These are phyloP conservation scores for Tyria jacobaeae DNA, from an alignment of 2,888 invertebrate genomes.

Conservation along the genomic window DNA sequence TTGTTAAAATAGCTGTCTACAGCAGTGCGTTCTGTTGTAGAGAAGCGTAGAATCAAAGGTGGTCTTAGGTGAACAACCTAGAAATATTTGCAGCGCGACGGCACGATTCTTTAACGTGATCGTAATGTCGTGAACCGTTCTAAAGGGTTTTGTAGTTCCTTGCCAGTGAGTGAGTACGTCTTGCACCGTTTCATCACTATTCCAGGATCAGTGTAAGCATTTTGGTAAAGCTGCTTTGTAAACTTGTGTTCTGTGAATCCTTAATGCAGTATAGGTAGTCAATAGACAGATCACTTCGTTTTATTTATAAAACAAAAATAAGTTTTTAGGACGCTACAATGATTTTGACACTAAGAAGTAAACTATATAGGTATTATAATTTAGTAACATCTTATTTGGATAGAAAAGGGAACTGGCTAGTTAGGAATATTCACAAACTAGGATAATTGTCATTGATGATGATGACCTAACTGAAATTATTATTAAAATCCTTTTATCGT, in stretches of 20 bases:
- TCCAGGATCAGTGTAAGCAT: neutral
- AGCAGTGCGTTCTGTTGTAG: neutral
- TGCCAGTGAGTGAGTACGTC: conserved; percentile 1
- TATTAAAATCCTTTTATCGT: no score
- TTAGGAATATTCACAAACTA: no score
- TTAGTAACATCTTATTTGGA: no score
- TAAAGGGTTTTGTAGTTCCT: conserved; percentile 33
- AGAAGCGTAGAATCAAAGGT: conserved; percentile 31
- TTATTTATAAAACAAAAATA: neutral
- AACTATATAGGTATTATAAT: no score
- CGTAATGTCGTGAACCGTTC: conserved; percentile 64
- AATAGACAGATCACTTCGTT: neutral
- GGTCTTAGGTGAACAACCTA: conserved; percentile 58
- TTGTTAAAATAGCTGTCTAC: neutral
- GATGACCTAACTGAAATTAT: no score
- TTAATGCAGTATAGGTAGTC: neutral
- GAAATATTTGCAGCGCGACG: conserved; percentile 41
- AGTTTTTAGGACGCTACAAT: neutral
- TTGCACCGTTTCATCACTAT: neutral
- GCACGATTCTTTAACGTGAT: conserved; percentile 52
- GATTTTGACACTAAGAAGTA: neutral
- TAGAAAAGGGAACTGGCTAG: no score
- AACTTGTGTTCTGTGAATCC: neutral
- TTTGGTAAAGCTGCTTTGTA: neutral
- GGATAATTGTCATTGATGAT: no score